Evolutionary conservation across 1,140 invertebrate genomes (phyloP), one percentile per base, ranked within the genome.

Genomic region (Brachionus plicatilis): DNA sequence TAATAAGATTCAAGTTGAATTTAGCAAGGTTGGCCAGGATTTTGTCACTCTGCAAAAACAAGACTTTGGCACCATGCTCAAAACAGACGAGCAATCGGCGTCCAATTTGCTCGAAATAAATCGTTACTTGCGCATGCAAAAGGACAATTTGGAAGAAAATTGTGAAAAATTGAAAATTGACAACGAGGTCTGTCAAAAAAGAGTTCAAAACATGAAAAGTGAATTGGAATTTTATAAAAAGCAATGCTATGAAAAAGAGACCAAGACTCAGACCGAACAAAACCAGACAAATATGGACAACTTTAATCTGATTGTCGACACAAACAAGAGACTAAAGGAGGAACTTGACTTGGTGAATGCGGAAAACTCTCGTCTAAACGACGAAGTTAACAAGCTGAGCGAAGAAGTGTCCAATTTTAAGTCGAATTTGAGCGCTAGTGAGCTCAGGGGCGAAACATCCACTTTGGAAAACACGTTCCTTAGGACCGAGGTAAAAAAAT

Each of bases 1-100:
- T 27, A 68, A 65, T 27, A 68, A 65, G 24, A 12, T 82, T 65
- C 79, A 82, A 68, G 17, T 24, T 45, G 79, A 82, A 41, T 68
- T 82, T 24, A 82, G 79, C 37, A 82, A 82, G 65, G 53, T 82
- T 43, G 65, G 79, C 12, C 79, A 82, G 41, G 79, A 82, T 29
- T 82, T 82, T 17, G 79, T 68, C 12, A 47, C 53, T 9, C n/a
- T 82, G 14, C 50, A 82, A 82, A 60, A 68, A 29, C 79, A 82
- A 47, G 79, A 68, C n/a, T 82, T 68, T 27, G 43, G 79, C 2
- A 27, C 53, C 2, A 17, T 43, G 41, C 7, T 72, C 4, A 72
- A 41, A 20, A 72, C 37, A 43, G 68, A 72, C 20, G 68, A 82
- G 24, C 79, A 82, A 27, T 82, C 79, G 29, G 24, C 53, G 8